These are phyloP conservation scores for Anoplophora glabripennis DNA, from an alignment of 1,140 invertebrate species.

Conservation along the genomic window DNA sequence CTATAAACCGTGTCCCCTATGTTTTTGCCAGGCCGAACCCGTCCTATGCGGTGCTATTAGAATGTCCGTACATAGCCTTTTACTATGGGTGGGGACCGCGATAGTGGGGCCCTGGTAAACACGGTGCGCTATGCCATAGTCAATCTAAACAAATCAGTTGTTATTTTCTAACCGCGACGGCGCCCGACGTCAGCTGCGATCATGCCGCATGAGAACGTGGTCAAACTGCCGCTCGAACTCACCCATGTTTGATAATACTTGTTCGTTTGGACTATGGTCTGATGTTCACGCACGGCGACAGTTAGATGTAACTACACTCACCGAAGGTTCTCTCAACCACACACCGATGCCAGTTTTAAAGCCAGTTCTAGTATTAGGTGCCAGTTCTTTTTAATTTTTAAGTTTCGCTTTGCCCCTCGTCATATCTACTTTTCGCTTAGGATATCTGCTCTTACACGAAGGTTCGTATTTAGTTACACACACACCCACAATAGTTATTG, in stretches of 20 bases:
- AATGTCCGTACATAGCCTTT: constrained; percentile 27
- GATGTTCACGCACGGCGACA: neutral
- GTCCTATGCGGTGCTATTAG: constrained; percentile 19
- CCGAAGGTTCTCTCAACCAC: neutral
- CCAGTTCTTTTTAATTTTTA: neutral
- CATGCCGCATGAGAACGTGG: constrained; percentile 5
- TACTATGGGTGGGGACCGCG: constrained; percentile 24
- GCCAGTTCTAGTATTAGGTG: constrained; percentile 9
- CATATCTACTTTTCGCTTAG: too few relatives aligned
- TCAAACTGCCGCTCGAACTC: neutral
- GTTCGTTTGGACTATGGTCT: constrained; percentile 4
- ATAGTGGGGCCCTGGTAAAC: constrained; percentile 16
- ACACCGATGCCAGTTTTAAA: constrained; percentile 4
- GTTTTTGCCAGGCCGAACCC: constrained; percentile 15
- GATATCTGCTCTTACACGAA: too few relatives aligned
- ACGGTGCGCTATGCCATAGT: constrained; percentile 22
- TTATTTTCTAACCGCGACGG: constrained; percentile 6
- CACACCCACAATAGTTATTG: too few relatives aligned
- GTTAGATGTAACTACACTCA: too few relatives aligned
- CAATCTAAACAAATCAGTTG: constrained; percentile 12
- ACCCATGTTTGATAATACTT: neutral
- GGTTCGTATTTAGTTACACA: too few relatives aligned
- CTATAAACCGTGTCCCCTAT: constrained; percentile 11
- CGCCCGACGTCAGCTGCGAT: neutral
- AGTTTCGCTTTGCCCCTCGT: too few relatives aligned